Evolutionary conservation across 2,888 invertebrate genomes (phyloP).

Genomic region (Pandemis corylana): DNA sequence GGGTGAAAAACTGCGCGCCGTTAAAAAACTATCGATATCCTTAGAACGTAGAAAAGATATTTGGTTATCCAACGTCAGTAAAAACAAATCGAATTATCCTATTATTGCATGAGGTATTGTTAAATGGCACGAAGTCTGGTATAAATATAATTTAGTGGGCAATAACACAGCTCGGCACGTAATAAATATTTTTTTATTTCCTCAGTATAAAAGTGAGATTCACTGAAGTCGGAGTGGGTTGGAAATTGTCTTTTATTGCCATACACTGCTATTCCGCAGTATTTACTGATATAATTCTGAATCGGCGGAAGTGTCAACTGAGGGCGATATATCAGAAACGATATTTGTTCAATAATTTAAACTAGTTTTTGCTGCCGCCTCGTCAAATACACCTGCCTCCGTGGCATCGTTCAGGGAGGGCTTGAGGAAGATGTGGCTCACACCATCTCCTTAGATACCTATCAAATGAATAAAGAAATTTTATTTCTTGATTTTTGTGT

Average conservation of each 20-base stretch:
- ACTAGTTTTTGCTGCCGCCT: background rate
- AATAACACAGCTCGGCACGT: conserved; percentile 19
- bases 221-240: conserved; percentile 6
- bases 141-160: conserved; percentile 26
- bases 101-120: conserved; percentile 9
- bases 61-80: background rate
- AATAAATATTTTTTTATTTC: conserved; percentile 26
- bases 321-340: background rate
- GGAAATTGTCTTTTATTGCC: conserved; percentile 9
- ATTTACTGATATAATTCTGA: background rate
- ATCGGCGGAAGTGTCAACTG: background rate
- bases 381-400: too few relatives aligned
- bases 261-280: background rate
- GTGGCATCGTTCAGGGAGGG: too few relatives aligned
- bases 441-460: too few relatives aligned
- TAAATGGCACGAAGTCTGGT: conserved; percentile 13
- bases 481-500: too few relatives aligned
- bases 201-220: conserved; percentile 18
- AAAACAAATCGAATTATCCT: conserved; percentile 5
- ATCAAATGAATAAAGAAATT: too few relatives aligned
- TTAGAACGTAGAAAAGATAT: too few relatives aligned
- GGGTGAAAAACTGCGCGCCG: too few relatives aligned
- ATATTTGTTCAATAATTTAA: background rate
- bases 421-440: too few relatives aligned
- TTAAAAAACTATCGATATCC: too few relatives aligned